Percentiles rank a stretch among this genome's conserved stretches.
phyloP scores from a whole-genome alignment of 2,797 vertebrate species.

The Monodelphis domestica region DNA sequence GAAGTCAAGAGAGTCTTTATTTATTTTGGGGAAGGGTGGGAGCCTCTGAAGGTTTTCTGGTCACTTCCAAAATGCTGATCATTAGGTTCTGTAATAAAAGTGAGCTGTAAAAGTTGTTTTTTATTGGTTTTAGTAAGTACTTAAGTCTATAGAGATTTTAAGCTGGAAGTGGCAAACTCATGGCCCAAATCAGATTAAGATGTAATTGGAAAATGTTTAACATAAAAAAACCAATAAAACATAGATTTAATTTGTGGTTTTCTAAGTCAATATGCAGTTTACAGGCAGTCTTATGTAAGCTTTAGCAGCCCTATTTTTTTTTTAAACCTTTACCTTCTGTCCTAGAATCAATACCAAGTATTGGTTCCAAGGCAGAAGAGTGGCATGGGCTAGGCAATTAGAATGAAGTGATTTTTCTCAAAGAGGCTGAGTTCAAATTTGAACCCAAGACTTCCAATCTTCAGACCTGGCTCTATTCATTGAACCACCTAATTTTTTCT shows the following conservation, averaged over 20 bases:
- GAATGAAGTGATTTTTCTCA: no score
- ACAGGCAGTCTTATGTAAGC: background rate
- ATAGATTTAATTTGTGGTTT: background rate
- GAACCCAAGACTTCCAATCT: no score
- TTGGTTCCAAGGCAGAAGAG: no score
- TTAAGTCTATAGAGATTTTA: background rate
- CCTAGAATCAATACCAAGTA: no score
- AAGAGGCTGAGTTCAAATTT: no score
- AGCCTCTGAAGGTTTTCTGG: background rate
- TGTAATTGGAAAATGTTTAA: no score
- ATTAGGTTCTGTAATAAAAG: background rate
- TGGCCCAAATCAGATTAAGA: background rate
- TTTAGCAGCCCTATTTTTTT: background rate
- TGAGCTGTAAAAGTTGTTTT: background rate
- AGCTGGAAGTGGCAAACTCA: background rate
- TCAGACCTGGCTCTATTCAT: no score
- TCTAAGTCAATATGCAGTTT: background rate
- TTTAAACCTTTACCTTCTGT: no score
- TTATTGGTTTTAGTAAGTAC: background rate
- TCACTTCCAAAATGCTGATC: constrained; percentile 32
- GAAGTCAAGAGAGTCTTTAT: constrained; percentile 1
- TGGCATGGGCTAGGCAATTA: no score
- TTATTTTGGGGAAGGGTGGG: background rate
- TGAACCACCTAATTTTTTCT: no score
- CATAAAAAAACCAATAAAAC: background rate